A percentile compares a stretch with the other conserved stretches of the same genome.
Conservation (phyloP, 1,140 invertebrate genomes). For the Drosophila novamexicana region DNA sequence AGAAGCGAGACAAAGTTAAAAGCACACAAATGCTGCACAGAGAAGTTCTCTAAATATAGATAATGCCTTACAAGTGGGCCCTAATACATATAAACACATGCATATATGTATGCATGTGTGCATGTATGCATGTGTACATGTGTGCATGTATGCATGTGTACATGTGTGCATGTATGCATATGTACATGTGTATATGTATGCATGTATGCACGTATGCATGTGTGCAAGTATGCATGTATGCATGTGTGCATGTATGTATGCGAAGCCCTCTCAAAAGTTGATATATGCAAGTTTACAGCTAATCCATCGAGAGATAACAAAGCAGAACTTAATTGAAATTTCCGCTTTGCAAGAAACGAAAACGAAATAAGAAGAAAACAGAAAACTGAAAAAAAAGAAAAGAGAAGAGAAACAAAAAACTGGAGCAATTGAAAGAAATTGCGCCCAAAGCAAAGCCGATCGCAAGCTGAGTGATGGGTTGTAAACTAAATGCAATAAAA, state of each 20-base stretch:
- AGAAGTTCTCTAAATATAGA: slow-evolving; percentile 15
- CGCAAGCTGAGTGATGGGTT: slow-evolving; percentile 29
- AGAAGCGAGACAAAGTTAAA: slow-evolving; percentile 13
- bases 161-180: background rate
- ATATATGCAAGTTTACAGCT: too few species aligned
- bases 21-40: slow-evolving; percentile 13
- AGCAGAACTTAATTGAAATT: slow-evolving; percentile 72
- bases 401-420: slow-evolving; percentile 36
- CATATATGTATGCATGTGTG: slow-evolving; percentile 5
- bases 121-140: background rate
- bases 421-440: slow-evolving; percentile 76
- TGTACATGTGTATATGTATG: background rate
- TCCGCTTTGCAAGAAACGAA: slow-evolving; percentile 61
- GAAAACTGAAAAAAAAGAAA: background rate
- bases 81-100: background rate
- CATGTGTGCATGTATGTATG: background rate
- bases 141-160: background rate
- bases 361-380: too few species aligned
- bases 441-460: slow-evolving; percentile 50
- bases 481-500: slow-evolving; percentile 10
- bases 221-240: background rate
- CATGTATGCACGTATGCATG: slow-evolving; percentile 4
- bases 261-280: background rate
- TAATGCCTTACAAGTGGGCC: slow-evolving; percentile 1
- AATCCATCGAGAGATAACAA: slow-evolving; percentile 4